Percentiles rank a stretch among this genome's conserved stretches.
Evolutionary conservation across 1,140 invertebrate genomes (phyloP).

Genomic region (Lordiphosa stackelbergi): DNA sequence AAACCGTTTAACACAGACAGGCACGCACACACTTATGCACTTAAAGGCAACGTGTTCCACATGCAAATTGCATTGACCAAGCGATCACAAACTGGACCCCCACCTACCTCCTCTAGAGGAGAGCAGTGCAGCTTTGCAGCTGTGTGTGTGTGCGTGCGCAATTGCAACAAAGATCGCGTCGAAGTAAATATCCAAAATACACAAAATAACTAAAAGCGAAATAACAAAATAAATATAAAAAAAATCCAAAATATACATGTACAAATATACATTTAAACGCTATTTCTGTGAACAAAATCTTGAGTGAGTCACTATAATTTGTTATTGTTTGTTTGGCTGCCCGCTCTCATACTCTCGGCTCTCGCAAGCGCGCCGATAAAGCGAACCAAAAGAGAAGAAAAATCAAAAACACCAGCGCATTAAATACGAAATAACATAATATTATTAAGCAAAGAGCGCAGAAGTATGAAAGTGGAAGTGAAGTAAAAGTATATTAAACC

Average conservation of each 20-base stretch:
- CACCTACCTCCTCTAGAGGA: constrained; percentile 22
- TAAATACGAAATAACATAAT: constrained; percentile 22
- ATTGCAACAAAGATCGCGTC: constrained; percentile 35
- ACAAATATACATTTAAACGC: constrained; percentile 17
- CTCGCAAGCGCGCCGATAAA: constrained; percentile 1
- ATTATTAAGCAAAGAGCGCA: constrained; percentile 55
- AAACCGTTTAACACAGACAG: constrained; percentile 23
- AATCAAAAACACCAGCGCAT: constrained; percentile 1
- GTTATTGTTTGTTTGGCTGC: constrained; percentile 32
- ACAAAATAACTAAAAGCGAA: constrained; percentile 6
- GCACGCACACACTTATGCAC: constrained; percentile 1
- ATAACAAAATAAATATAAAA: constrained; percentile 1
- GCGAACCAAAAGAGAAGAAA: constrained; percentile 18
- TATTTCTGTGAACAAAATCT: constrained; percentile 16
- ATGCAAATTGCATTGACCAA: constrained; percentile 17
- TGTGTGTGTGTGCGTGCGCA: constrained; percentile 26
- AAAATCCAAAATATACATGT: constrained; percentile 18
- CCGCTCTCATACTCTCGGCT: constrained; percentile 7
- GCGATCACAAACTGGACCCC: constrained; percentile 9
- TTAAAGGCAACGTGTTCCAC: constrained; percentile 16
- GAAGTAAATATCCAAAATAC: constrained; percentile 20
- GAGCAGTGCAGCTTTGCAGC: constrained; percentile 6
- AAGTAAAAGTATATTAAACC: constrained; percentile 16
- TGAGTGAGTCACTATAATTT: constrained; percentile 46
- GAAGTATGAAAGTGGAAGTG: constrained; percentile 17